Evolutionary conservation across 2,797 vertebrate genomes (phyloP).

Genomic region (Rallus crepitans): DNA sequence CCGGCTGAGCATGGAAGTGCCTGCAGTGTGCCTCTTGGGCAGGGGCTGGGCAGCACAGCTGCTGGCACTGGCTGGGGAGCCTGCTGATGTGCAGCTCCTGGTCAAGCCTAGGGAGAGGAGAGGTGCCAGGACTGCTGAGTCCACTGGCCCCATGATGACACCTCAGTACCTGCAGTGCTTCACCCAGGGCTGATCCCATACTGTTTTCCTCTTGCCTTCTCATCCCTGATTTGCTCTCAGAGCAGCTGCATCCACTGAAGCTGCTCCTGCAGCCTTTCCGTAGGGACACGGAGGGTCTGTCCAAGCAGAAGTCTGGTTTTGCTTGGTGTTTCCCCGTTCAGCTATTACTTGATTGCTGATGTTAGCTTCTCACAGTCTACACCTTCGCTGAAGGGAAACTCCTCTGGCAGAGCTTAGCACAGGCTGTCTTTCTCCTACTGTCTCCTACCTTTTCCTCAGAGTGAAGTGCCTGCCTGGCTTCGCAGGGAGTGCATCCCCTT

Average conservation of each 20-base stretch:
- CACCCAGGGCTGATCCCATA: accelerated
- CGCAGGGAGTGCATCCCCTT: background rate
- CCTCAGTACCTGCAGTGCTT: background rate
- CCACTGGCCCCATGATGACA: accelerated
- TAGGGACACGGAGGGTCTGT: accelerated
- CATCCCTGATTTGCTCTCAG: background rate
- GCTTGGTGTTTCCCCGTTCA: background rate
- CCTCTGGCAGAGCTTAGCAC: background rate
- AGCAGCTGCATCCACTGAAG: background rate
- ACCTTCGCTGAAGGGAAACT: background rate
- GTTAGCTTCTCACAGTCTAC: background rate
- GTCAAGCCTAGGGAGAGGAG: accelerated
- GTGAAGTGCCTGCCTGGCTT: background rate
- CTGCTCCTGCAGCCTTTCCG: background rate
- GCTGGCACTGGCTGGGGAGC: background rate
- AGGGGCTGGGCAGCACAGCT: background rate
- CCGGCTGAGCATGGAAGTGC: background rate
- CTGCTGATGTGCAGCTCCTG: background rate
- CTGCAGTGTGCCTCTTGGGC: background rate
- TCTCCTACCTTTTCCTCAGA: background rate
- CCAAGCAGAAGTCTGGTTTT: background rate
- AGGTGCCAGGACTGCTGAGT: background rate
- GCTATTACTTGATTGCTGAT: background rate
- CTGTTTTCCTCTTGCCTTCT: background rate
- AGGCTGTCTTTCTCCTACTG: background rate